Conservation (phyloP, 2,113 vertebrate genomes). For the Meriones unguiculatus region DNA sequence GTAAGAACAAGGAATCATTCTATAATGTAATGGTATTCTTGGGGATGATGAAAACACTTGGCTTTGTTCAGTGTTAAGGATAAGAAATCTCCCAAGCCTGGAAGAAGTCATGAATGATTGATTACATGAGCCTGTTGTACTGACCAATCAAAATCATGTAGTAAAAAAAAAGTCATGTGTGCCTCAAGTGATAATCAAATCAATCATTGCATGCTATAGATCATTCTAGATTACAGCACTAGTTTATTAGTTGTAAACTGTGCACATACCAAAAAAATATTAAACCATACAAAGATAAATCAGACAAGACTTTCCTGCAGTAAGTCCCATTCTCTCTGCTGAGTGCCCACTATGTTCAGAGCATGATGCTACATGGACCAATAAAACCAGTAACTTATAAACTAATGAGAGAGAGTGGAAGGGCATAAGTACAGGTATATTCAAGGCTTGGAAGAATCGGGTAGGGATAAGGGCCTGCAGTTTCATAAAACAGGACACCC, state of each 20-base stretch:
- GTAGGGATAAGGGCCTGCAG: not conserved
- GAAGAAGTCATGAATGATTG: not conserved
- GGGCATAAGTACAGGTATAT: not conserved
- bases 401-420: not conserved
- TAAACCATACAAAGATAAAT: not conserved
- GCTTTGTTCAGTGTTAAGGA: not conserved
- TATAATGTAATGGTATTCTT: not conserved
- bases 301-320: accelerated
- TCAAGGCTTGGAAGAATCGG: not conserved
- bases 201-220: not conserved
- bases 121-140: not conserved
- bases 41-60: not conserved
- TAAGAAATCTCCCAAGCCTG: not conserved
- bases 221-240: accelerated
- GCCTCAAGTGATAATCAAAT: not conserved
- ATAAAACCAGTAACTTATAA: not conserved
- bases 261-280: not conserved
- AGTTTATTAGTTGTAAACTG: not conserved
- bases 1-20: not conserved
- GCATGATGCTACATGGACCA: accelerated
- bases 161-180: too few species aligned
- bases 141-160: not conserved
- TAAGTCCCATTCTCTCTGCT: not conserved
- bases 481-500: accelerated
- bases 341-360: not conserved